phyloP scores from a whole-genome alignment of 2,888 invertebrate genomes.

The Himalopsyche kuldschensis region DNA sequence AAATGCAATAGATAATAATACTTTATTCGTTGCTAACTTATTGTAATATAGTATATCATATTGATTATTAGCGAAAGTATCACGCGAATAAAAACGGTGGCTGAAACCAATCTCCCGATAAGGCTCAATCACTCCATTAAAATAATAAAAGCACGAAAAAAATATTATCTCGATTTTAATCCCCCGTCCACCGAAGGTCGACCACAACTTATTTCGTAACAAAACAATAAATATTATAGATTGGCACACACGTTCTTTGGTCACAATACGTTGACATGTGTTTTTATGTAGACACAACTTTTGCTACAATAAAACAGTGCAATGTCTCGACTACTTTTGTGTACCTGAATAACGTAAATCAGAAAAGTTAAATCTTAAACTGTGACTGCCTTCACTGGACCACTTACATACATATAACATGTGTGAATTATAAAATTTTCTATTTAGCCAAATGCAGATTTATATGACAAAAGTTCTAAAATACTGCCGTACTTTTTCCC shows the following conservation, averaged over 20 bases:
- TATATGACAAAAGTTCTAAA: too few species aligned
- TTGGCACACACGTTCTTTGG: neutral
- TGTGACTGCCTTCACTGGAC: too few species aligned
- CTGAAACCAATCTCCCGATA: neutral
- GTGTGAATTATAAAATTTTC: too few species aligned
- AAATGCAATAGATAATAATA: too few species aligned
- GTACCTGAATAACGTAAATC: too few species aligned
- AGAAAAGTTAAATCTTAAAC: too few species aligned
- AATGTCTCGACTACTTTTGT: too few species aligned
- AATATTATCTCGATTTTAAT: neutral
- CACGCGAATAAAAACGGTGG: neutral
- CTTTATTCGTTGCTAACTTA: too few species aligned
- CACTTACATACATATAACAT: too few species aligned
- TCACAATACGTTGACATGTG: neutral
- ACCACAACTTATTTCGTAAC: neutral
- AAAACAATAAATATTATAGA: neutral
- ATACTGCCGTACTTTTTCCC: too few species aligned
- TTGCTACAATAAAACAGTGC: neutral
- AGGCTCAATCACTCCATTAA: neutral
- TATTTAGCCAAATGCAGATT: too few species aligned
- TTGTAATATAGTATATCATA: neutral
- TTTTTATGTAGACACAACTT: neutral
- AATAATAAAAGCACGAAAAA: neutral
- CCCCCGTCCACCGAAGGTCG: neutral
- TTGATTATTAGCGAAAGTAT: neutral